Evolutionary conservation across 2,113 vertebrate genomes (phyloP).

Genomic region (Shinisaurus crocodilurus): DNA sequence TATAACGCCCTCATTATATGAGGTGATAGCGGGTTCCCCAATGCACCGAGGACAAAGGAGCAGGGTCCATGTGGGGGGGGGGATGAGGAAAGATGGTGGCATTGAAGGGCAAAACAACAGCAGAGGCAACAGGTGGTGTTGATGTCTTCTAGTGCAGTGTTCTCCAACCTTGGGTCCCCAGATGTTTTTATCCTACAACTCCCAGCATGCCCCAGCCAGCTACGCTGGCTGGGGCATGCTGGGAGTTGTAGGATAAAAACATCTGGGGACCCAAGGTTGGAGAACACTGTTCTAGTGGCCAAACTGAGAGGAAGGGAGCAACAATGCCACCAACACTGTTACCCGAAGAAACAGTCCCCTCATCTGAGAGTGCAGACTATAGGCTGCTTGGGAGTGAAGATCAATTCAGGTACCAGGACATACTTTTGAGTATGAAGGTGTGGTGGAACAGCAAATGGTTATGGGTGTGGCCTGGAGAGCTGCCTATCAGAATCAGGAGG

Average conservation of each 20-base stretch:
- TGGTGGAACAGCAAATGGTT: neutral
- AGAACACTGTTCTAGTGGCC: no score
- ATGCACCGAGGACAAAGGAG: neutral
- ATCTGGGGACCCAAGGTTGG: no score
- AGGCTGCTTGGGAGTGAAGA: neutral
- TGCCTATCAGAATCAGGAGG: neutral
- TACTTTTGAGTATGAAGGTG: neutral
- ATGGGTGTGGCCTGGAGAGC: neutral
- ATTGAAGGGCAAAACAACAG: neutral
- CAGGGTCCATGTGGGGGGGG: neutral
- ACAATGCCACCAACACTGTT: neutral
- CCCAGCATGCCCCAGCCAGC: no score
- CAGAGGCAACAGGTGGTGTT: neutral
- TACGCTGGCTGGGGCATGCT: no score
- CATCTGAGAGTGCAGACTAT: neutral
- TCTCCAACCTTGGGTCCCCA: no score
- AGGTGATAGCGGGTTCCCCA: neutral
- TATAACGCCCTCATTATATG: no score
- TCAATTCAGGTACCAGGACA: neutral
- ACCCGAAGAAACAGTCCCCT: neutral
- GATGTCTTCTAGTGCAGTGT: neutral
- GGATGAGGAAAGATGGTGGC: neutral
- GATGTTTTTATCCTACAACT: no score
- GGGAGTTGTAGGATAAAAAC: no score
- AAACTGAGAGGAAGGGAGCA: neutral